Evolutionary conservation across 2,113 vertebrate genomes (phyloP).

Genomic region (Nesospiza acunhae): DNA sequence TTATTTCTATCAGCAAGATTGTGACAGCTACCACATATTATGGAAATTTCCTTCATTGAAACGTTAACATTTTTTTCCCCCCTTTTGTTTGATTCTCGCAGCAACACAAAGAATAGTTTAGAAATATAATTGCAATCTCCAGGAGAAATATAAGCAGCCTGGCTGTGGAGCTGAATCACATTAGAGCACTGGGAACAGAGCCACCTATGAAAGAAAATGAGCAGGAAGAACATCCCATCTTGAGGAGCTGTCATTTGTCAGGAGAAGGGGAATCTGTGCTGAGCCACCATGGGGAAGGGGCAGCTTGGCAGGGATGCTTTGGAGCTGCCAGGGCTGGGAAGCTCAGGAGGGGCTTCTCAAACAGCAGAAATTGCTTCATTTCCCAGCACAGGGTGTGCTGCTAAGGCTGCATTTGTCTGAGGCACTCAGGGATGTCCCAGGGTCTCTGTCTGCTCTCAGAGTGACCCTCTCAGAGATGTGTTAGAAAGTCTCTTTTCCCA

Average conservation of each 20-base stretch:
- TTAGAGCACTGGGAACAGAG: neutral
- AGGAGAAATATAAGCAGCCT: conserved; percentile 31
- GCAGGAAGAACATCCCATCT: neutral
- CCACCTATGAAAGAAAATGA: conserved; percentile 22
- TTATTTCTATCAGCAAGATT: conserved; percentile 68
- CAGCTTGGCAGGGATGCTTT: neutral
- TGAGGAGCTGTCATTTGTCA: conserved; percentile 28
- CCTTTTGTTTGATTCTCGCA: conserved; percentile 26
- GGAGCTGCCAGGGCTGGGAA: neutral
- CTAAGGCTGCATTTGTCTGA: neutral
- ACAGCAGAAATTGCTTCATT: neutral
- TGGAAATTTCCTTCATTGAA: conserved; percentile 51
- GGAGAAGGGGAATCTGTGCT: neutral
- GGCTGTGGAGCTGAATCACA: conserved; percentile 11
- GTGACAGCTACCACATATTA: conserved; percentile 64
- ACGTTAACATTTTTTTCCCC: neutral
- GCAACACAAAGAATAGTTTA: conserved; percentile 34
- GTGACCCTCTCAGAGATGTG: no score
- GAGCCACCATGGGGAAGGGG: neutral
- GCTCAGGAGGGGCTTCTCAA: neutral
- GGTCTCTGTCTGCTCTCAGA: no score
- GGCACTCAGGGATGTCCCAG: no score
- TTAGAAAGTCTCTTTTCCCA: no score
- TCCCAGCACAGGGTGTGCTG: neutral
- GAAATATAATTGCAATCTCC: conserved; percentile 40